Base-by-base conservation (phyloP, 1,140 invertebrate species). In the Pentalonia nigronervosa region DNA sequence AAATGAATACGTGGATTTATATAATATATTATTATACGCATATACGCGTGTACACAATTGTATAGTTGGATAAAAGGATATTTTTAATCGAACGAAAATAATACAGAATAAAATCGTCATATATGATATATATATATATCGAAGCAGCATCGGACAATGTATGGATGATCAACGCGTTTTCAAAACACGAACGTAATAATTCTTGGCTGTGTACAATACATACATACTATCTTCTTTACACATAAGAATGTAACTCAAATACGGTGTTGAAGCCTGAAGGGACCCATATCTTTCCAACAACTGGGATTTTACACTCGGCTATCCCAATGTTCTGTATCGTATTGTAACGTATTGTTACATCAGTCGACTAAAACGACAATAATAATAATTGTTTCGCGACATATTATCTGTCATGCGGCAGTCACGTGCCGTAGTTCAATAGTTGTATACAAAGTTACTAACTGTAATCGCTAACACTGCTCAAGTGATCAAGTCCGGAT, bases 11-110 rank as follows among this genome's bases (percentile, higher is more conserved):
- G 36, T 45, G 17, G 50, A 60, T 60, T 50, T 53, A 90, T 53
- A 60, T 36, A 90, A 36, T 60, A 94, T 90, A 76, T 76, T 76
- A 76, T 76, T 90, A 53, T 90, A 87, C 47, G 60, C 60, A n/a
- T 76, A 76, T 76, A n/a, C n/a, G 60, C 17, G 60, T n/a, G 30
- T n/a, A 76, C 56, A 53, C 60, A 76, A 76, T 76, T 76, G 60
- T 76, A 41, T 41, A 76, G 60, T 76, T 76, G 60, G 60, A 76
- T 76, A 76, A 76, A 76, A 76, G 60, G 60, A 76, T 76, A 76
- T 17, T 76, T 76, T 76, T 76, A 76, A 76, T 76, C 60, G 60
- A 76, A 76, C 60, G 60, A 76, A 76, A 76, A 76, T 76, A 76
- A 76, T 67, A 67, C 14, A 17, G 60, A 17, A 76, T 76, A 76